phyloP scores from a whole-genome alignment of 2,113 vertebrate genomes.

The Corythornis madagascariensis region DNA sequence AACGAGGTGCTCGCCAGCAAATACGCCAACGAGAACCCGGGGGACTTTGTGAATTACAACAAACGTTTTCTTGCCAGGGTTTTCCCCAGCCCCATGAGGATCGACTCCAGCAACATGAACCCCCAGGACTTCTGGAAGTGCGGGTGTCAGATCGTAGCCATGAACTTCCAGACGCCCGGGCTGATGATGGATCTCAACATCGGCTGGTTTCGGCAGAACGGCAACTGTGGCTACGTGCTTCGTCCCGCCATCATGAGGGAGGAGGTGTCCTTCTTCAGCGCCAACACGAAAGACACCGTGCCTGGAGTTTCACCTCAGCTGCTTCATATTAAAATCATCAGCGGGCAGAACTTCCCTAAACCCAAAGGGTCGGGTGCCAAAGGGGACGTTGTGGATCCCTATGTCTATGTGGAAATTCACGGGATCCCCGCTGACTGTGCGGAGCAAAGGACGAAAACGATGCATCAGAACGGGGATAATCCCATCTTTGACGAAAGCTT shows the following conservation, averaged over 20 bases:
- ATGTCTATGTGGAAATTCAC: slow-evolving; percentile 97
- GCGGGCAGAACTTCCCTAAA: slow-evolving; percentile 97
- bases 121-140: slow-evolving; percentile 99
- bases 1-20: slow-evolving; percentile 94
- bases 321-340: slow-evolving; percentile 97
- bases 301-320: slow-evolving; percentile 97
- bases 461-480: slow-evolving; percentile 95
- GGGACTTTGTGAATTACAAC: slow-evolving; percentile 98
- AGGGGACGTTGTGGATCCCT: slow-evolving; percentile 96
- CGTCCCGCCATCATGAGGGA: slow-evolving; percentile 97
- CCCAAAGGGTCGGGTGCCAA: slow-evolving; percentile 98
- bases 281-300: slow-evolving; percentile 96
- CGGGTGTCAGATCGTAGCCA: slow-evolving; percentile 96
- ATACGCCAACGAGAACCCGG: slow-evolving; percentile 91
- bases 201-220: slow-evolving; percentile 97
- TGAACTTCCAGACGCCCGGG: slow-evolving; percentile 98
- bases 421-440: slow-evolving; percentile 97
- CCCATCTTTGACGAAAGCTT: slow-evolving; percentile 98
- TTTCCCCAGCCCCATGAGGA: slow-evolving; percentile 96
- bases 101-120: slow-evolving; percentile 99
- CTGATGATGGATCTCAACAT: slow-evolving; percentile 99
- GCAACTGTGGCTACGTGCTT: slow-evolving; percentile 94
- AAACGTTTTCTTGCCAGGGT: slow-evolving; percentile 93
- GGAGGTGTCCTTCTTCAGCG: slow-evolving; percentile 96
- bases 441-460: slow-evolving; percentile 95